A percentile compares a stretch with the other conserved stretches of the same genome.
Conservation (phyloP, 2,113 vertebrate species). For the Mesitornis unicolor region DNA sequence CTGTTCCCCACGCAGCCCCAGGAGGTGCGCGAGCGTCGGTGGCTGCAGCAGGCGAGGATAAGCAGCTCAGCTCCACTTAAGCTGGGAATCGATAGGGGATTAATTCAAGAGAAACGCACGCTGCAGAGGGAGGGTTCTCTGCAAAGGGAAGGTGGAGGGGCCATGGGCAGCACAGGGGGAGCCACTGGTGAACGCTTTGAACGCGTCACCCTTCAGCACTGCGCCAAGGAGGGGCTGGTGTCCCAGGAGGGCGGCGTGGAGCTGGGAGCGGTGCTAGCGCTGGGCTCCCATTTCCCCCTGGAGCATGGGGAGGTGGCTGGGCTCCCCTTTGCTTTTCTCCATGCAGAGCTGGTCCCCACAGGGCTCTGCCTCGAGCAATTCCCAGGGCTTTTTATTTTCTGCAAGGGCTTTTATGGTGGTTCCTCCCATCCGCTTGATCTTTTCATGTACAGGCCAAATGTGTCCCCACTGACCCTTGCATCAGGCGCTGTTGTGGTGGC, state of each 20-base stretch:
- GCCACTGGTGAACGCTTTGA: neutral
- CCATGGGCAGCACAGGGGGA: rapidly evolving
- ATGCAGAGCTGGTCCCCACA: neutral
- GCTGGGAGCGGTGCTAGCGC: rapidly evolving
- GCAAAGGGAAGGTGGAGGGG: neutral
- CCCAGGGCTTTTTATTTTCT: neutral
- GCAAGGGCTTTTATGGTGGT: neutral
- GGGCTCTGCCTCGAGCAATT: neutral
- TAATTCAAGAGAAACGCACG: neutral
- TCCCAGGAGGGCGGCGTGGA: neutral
- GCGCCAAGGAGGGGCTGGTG: neutral
- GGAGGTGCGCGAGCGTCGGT: neutral
- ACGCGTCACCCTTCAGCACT: neutral
- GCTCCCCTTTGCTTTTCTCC: neutral
- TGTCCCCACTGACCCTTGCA: neutral
- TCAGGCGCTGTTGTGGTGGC: neutral
- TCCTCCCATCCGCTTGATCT: neutral
- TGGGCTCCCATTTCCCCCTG: neutral
- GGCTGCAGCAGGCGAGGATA: neutral
- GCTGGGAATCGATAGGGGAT: neutral
- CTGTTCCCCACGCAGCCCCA: rapidly evolving
- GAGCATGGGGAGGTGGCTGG: neutral
- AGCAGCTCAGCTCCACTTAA: constrained; percentile 23
- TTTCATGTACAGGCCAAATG: neutral
- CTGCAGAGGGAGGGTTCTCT: neutral